Evolutionary conservation across 2,888 invertebrate species (phyloP), one percentile per base, ranked within the genome.

Genomic region (Mimachlamys varia): DNA sequence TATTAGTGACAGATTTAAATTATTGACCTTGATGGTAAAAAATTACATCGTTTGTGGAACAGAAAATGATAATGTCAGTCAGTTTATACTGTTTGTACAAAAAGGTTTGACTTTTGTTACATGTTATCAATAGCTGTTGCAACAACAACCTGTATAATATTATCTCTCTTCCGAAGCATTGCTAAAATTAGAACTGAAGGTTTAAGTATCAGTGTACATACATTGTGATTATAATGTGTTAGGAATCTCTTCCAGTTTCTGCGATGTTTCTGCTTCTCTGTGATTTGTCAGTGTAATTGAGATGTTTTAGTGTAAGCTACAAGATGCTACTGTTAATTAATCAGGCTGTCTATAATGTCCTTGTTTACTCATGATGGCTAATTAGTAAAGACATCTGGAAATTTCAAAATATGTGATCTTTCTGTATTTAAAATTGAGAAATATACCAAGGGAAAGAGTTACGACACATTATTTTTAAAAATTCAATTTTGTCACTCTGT

Each of bases 81-180:
- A 76, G 33, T 10, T 76, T 15, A 33, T 76, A 33, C 33, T 33
- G 0, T 33, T 76, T 13, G 50, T 50, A n/a, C n/a, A 50, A 50
- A 12, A 50, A 5, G 13, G 19, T 27, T 76, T 12, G 5, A 33
- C 10, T 76, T 76, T 76, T 76, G 33, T 27, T 76, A 12, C 33
- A 76, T 15, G 27, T 76, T 33, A 76, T 33, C 12, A 12, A 76
- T 22, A 33, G 27, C 12, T 33, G 27, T 76, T 22, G 12, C 76
- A 76, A 76, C 76, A 76, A 76, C 76, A 76, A 76, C 76, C 76
- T 76, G 76, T 7, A 62, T 12, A n/a, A n/a, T n/a, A n/a, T n/a
- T n/a, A 15, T 76, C 22, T 76, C 7, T 76, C 76, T 62, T n/a
- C n/a, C 22, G 2, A n/a, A 7, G 22, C 22, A 76, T 76, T 76